Evolutionary conservation across 2,797 vertebrate species (phyloP).

Genomic region (Epinephelus awoara): DNA sequence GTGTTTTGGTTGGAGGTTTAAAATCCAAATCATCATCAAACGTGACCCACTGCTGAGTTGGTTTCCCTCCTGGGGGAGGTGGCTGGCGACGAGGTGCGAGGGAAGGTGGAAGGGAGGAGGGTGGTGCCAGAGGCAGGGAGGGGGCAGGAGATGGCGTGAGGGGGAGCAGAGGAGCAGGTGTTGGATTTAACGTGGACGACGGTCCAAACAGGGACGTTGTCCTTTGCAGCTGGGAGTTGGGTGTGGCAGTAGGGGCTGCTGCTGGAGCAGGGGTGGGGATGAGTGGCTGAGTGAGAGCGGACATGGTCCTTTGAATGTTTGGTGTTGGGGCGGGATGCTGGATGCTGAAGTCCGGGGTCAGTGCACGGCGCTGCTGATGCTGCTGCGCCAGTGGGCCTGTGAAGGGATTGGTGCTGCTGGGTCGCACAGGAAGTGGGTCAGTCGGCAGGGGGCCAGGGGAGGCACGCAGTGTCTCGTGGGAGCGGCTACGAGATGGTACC

Average conservation of each 20-base stretch:
- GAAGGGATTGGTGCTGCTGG: conserved; percentile 88
- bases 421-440: conserved; percentile 80
- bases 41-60: conserved; percentile 92
- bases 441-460: conserved; percentile 85
- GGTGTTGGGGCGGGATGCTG: conserved; percentile 61
- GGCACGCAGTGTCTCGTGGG: conserved; percentile 85
- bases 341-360: conserved; percentile 78
- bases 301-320: conserved; percentile 73
- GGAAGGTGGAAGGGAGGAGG: conserved; percentile 59
- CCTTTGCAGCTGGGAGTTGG: conserved; percentile 59
- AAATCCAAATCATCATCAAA: conserved; percentile 90
- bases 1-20: conserved; percentile 62
- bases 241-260: conserved; percentile 40
- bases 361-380: conserved; percentile 82
- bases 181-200: conserved; percentile 44
- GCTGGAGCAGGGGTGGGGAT: conserved; percentile 52
- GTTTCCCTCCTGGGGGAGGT: conserved; percentile 65
- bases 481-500: conserved; percentile 84
- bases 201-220: conserved; percentile 66
- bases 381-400: conserved; percentile 71
- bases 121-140: conserved; percentile 51
- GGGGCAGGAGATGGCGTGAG: conserved; percentile 45
- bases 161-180: conserved; percentile 48
- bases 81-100: conserved; percentile 49
- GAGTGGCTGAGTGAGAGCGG: conserved; percentile 67